Conservation (phyloP, 2,113 vertebrate species). For the Cyanoderma ruficeps region DNA sequence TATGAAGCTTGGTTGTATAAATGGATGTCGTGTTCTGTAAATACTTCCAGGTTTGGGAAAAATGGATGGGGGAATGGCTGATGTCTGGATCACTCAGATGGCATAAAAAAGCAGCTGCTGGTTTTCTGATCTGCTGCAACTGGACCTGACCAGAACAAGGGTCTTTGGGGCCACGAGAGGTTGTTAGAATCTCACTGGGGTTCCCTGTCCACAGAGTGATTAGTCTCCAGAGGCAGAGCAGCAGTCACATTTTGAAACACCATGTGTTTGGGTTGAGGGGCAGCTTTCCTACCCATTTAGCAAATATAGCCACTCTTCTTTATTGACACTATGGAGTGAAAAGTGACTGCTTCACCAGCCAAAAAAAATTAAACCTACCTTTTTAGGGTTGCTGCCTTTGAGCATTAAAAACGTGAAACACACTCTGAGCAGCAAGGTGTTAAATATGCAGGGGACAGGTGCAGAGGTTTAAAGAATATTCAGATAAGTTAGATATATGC, state of each 20-base stretch:
- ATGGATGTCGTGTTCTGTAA: not conserved
- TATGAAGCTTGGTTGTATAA: not conserved
- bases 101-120: not conserved
- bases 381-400: not conserved
- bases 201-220: not conserved
- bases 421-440: not conserved
- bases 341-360: not conserved
- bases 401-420: not conserved
- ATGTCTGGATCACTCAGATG: not conserved
- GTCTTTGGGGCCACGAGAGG: not conserved
- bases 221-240: not conserved
- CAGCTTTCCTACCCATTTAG: fast-evolving
- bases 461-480: conserved; percentile 22
- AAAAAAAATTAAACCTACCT: not conserved
- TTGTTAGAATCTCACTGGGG: not conserved
- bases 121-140: not conserved
- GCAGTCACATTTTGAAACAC: not conserved
- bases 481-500: not conserved
- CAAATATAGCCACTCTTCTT: not conserved
- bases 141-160: not conserved
- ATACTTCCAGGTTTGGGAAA: not conserved
- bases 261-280: not conserved
- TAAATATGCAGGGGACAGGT: not conserved
- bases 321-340: not conserved
- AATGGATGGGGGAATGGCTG: not conserved